Conservation (phyloP, 2,113 vertebrate species). For the Nycticorax nycticorax region DNA sequence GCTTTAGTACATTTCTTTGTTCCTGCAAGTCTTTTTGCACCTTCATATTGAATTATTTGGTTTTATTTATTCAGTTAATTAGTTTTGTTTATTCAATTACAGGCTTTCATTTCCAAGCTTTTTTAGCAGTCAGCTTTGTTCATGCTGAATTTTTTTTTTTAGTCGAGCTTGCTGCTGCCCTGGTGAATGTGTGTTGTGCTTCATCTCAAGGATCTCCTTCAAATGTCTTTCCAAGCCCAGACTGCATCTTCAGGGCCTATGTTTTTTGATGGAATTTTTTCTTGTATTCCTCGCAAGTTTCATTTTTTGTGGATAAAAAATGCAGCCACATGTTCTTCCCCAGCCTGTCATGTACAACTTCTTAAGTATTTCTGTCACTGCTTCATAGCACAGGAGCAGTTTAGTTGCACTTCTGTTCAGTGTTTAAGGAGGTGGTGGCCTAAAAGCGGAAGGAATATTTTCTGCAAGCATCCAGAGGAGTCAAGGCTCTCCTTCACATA, state of each 20-base stretch:
- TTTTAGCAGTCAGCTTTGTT: background rate
- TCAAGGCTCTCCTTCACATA: background rate
- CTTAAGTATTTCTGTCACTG: background rate
- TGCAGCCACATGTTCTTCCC: background rate
- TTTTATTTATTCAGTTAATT: background rate
- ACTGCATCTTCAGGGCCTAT: background rate
- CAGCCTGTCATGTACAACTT: background rate
- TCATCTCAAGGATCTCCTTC: background rate
- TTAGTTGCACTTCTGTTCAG: background rate
- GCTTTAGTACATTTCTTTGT: background rate
- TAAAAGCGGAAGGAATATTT: background rate
- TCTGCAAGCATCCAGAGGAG: background rate
- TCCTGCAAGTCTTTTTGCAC: background rate
- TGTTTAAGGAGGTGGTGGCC: background rate
- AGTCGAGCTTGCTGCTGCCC: background rate
- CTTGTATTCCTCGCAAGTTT: background rate
- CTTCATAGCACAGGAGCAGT: background rate
- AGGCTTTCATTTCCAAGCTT: background rate
- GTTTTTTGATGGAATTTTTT: background rate
- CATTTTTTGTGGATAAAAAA: background rate
- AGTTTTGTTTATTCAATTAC: background rate
- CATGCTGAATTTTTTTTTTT: background rate
- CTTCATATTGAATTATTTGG: background rate
- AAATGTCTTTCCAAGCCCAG: background rate
- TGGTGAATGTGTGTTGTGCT: accelerated